A percentile compares a stretch with the other conserved stretches of the same genome.
These are phyloP conservation scores for Hesperia comma DNA, from an alignment of 2,888 invertebrate species.

Conservation along the genomic window DNA sequence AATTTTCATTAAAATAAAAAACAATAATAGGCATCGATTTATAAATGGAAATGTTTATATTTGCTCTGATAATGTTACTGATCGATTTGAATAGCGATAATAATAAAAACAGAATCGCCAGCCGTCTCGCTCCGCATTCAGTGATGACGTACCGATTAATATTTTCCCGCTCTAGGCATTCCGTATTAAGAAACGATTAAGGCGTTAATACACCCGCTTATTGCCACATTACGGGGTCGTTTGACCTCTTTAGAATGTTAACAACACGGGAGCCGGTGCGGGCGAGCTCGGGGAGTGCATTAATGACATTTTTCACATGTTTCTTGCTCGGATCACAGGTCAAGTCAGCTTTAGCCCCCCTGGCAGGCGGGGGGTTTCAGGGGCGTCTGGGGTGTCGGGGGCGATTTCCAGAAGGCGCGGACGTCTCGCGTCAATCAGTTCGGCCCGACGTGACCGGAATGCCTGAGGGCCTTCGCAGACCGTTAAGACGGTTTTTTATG, in stretches of 20 bases:
- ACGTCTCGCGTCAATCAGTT: conserved; percentile 84
- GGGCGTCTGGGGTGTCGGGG: conserved; percentile 43
- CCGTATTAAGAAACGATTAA: conserved; percentile 36
- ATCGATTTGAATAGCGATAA: conserved; percentile 6
- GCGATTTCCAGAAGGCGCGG: conserved; percentile 61
- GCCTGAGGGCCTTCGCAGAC: conserved; percentile 56
- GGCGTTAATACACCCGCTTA: conserved; percentile 32
- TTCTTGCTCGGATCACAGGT: conserved; percentile 73
- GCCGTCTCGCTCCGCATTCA: conserved; percentile 36
- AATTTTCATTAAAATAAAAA: no score
- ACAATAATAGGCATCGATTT: no score
- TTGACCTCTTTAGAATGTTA: conserved; percentile 36
- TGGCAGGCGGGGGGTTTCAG: conserved; percentile 43
- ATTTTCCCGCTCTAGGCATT: conserved; percentile 26
- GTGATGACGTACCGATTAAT: conserved; percentile 23
- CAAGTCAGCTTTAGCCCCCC: conserved; percentile 55
- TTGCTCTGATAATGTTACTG: neutral
- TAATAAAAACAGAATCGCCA: conserved; percentile 24
- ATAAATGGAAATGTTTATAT: no score
- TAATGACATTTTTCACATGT: conserved; percentile 83
- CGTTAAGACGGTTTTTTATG: conserved; percentile 70
- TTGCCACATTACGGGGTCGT: conserved; percentile 23
- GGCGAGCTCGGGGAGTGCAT: conserved; percentile 64
- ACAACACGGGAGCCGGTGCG: conserved; percentile 17
- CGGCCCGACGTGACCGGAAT: conserved; percentile 78